These are phyloP conservation scores for Dipodomys stephensi DNA, from an alignment of 2,113 vertebrate genomes.

Conservation along the genomic window DNA sequence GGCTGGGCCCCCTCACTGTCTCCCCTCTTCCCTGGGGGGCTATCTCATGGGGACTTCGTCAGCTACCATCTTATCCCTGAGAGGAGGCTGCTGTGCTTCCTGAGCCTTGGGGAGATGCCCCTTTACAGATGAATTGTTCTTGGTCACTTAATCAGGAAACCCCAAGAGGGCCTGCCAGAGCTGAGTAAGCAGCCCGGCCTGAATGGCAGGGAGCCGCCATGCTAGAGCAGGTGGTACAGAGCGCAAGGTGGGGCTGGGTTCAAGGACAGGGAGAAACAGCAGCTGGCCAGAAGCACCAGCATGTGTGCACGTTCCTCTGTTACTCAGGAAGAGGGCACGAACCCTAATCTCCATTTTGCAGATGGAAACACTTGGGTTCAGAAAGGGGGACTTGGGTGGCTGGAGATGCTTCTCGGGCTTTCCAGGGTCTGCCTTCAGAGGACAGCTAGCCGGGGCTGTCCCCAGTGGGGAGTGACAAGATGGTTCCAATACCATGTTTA, in stretches of 20 bases:
- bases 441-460: not conserved
- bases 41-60: not conserved
- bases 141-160: not conserved
- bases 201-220: no score
- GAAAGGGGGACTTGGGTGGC: not conserved
- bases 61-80: not conserved
- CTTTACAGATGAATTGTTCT: not conserved
- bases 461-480: not conserved
- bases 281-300: not conserved
- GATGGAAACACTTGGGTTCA: not conserved
- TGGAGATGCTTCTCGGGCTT: not conserved
- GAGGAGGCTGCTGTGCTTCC: not conserved
- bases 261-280: not conserved
- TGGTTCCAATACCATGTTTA: not conserved
- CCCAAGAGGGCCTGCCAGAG: not conserved
- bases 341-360: not conserved
- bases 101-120: not conserved
- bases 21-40: not conserved
- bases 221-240: not conserved
- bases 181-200: not conserved
- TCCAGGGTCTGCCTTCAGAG: not conserved
- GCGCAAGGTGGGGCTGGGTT: not conserved
- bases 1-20: not conserved
- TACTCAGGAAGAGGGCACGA: not conserved
- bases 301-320: not conserved